Evolutionary conservation across 2,797 vertebrate genomes (phyloP).

Genomic region (Xiphorhynchus erythropygius): DNA sequence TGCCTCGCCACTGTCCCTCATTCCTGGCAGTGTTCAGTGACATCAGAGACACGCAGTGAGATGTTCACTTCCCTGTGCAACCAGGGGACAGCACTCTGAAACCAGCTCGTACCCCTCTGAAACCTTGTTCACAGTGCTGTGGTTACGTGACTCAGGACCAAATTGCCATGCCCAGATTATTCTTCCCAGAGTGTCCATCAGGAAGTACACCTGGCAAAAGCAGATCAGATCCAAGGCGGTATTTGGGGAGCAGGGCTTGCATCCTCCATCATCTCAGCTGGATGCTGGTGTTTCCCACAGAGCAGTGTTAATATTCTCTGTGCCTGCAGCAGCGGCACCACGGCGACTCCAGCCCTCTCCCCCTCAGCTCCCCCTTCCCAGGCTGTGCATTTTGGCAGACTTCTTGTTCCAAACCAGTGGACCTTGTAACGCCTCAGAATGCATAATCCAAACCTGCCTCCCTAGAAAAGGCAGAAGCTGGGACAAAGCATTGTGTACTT

Average conservation of each 20-base stretch:
- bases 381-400: conserved; percentile 23
- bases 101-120: background rate
- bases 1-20: rapidly evolving
- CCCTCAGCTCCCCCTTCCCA: background rate
- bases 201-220: background rate
- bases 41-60: background rate
- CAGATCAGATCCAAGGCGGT: background rate
- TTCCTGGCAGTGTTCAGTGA: background rate
- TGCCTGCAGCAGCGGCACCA: background rate
- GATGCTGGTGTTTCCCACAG: background rate
- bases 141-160: rapidly evolving
- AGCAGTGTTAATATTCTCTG: background rate
- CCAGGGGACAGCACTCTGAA: background rate
- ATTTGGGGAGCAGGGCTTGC: background rate
- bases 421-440: conserved; percentile 37
- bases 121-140: too few relatives aligned
- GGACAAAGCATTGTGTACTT: background rate
- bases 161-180: background rate
- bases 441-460: conserved; percentile 20
- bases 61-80: background rate
- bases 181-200: rapidly evolving
- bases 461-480: background rate
- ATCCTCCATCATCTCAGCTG: background rate
- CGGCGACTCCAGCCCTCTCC: background rate
- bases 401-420: conserved; percentile 64